phyloP scores from a whole-genome alignment of 2,888 invertebrate genomes.

The Nemotelus pantherinus region DNA sequence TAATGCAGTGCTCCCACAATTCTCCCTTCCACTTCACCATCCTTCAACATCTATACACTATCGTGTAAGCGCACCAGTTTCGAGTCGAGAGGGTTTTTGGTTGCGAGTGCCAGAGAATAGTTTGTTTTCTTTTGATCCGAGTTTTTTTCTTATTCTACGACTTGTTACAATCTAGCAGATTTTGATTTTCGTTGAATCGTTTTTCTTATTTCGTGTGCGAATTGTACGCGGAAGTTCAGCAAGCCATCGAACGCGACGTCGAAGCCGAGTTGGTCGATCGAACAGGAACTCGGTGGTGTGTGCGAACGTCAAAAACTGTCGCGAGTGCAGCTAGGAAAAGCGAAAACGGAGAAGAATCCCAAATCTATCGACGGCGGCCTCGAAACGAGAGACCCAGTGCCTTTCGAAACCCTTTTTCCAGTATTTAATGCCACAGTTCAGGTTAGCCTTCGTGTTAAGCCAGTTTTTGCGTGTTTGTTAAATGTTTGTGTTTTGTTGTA shows the following conservation, averaged over 20 bases:
- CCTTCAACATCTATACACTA: not conserved
- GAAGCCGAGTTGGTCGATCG: not conserved
- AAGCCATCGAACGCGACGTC: not conserved
- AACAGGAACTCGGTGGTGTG: slow-evolving; percentile 11
- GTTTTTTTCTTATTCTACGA: slow-evolving; percentile 26
- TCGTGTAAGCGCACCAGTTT: not conserved
- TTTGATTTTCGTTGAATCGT: not conserved
- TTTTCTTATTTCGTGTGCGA: not conserved
- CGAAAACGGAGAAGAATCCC: not conserved
- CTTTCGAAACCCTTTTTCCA: slow-evolving; percentile 15
- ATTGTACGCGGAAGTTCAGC: too few species aligned
- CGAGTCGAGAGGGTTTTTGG: not conserved
- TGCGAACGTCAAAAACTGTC: not conserved
- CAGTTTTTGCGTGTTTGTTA: not conserved
- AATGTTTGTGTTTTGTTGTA: too few species aligned
- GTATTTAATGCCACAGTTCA: slow-evolving; percentile 20
- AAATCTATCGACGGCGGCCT: not conserved
- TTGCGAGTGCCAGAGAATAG: not conserved
- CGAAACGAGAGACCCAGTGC: slow-evolving; percentile 26
- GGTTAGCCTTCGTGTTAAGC: slow-evolving; percentile 10
- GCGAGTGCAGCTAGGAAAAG: not conserved
- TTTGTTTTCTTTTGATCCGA: slow-evolving; percentile 15
- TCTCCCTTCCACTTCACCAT: not conserved
- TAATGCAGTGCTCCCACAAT: not conserved
- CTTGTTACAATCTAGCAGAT: not conserved